Conservation (phyloP, 2,113 vertebrate genomes). For the Clupea harengus region DNA sequence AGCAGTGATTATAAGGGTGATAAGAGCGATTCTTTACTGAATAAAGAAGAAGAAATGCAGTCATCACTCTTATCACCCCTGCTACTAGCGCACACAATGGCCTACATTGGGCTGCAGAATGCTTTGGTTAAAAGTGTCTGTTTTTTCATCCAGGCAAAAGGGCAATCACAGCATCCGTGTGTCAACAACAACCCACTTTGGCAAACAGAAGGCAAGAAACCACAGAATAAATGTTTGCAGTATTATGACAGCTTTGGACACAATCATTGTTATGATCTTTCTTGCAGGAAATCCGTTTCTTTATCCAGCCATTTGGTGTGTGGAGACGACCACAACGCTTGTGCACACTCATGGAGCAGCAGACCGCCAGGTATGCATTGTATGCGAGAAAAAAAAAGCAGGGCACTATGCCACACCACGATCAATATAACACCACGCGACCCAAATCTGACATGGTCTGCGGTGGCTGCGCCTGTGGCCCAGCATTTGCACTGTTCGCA, state of each 20-base stretch:
- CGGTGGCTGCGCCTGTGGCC: not conserved
- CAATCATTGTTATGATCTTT: not conserved
- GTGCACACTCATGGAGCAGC: not conserved
- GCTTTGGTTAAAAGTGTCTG: no score
- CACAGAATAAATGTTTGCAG: not conserved
- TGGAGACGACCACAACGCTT: not conserved
- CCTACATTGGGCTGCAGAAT: no score
- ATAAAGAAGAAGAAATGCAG: no score
- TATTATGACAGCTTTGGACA: not conserved
- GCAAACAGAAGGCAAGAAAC: not conserved
- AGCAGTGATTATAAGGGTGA: not conserved
- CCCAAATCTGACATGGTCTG: not conserved
- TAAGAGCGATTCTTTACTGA: not conserved
- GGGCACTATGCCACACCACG: not conserved
- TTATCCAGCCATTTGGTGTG: not conserved
- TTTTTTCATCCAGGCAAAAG: no score
- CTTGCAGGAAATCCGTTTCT: not conserved
- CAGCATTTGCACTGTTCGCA: not conserved
- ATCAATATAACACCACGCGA: not conserved
- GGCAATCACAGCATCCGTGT: not conserved
- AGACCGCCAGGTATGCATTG: not conserved
- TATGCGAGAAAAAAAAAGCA: not conserved
- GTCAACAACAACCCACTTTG: not conserved
- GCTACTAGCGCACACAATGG: no score
- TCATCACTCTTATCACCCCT: no score